Percentiles rank a stretch among this genome's conserved stretches.
Conservation (phyloP, 2,113 vertebrate genomes). For the Microcebus lehilahytsara region DNA sequence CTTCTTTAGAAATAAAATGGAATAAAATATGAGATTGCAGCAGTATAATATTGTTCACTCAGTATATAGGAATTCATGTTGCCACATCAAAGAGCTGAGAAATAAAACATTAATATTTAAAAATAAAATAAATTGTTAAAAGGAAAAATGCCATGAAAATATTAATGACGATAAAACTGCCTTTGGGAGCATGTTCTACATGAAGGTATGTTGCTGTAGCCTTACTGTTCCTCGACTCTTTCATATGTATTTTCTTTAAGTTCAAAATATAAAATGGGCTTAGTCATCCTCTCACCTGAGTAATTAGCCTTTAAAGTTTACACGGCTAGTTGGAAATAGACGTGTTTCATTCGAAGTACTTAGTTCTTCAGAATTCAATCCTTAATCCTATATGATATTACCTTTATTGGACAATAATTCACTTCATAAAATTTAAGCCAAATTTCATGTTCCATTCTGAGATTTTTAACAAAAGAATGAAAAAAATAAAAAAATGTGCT, state of each 20-base stretch:
- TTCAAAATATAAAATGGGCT: not conserved
- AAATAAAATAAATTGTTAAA: not conserved
- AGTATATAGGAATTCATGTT: not conserved
- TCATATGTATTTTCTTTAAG: not conserved
- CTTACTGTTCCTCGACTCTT: not conserved
- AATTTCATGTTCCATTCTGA: not conserved
- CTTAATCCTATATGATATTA: not conserved
- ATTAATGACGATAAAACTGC: not conserved
- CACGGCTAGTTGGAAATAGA: not conserved
- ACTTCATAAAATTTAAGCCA: not conserved
- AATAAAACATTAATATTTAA: not conserved
- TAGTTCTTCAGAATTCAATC: not conserved
- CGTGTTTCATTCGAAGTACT: not conserved
- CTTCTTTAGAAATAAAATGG: slow-evolving; percentile 15
- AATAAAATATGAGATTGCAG: not conserved
- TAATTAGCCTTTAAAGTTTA: not conserved
- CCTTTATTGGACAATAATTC: not conserved
- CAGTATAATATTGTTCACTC: not conserved
- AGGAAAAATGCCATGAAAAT: not conserved
- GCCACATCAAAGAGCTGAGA: not conserved
- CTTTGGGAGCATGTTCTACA: not conserved
- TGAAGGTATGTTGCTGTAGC: not conserved
- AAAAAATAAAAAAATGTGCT: not conserved
- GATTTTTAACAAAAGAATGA: not conserved
- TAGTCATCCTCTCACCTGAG: not conserved